Base-by-base conservation (phyloP, 1,140 invertebrate species). In the Charaxes varanes region DNA sequence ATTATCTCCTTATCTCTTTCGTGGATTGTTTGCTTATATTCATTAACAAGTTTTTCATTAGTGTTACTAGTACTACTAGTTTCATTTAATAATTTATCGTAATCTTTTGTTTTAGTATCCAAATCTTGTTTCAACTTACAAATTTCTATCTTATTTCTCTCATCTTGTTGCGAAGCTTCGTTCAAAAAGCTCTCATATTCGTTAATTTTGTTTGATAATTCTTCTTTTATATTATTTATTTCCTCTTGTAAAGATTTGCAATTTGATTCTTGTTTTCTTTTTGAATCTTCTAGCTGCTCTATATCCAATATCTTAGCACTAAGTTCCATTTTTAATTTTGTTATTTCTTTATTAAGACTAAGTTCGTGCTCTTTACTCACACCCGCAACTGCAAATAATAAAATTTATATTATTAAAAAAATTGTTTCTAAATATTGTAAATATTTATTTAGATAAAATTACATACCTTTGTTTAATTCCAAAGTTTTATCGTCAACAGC, bases 241-340 rank as follows among this genome's bases (percentile, higher is more conserved):
- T 86, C 79, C 11, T 74, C 67, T 62, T 82, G 62, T 37, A 85
- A 38, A 8, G 51, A 65, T 32, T 80, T 83, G 7, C 84, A 56
- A 22, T 68, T 63, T 2, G 63, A 41, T 58, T 87, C 84, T 33
- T 88, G 66, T 53, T 86, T 81, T 41, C 68, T 83, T 34, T 87
- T 85, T 6, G 78, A 60, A 17, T 83, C 81, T 51, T 76, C 58
- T 26, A 72, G 34, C 44, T 77, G 81, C 67, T 87, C 86, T 32
- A 82, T 58, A 61, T 88, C 86, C 44, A 84, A 59, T 19, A 82
- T 60, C 77, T 86, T 87, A 28, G 82, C 72, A 60, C 86, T 87
- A 5, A 87, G 47, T 62, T 88, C 85, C 85, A 87, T 87, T 78
- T 86, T 86, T 7, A 87, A 52, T 67, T 85, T 86, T 6, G 87